Evolutionary conservation across 2,113 vertebrate genomes (phyloP), one percentile per base, ranked within the genome.

Genomic region (Carassius auratus): DNA sequence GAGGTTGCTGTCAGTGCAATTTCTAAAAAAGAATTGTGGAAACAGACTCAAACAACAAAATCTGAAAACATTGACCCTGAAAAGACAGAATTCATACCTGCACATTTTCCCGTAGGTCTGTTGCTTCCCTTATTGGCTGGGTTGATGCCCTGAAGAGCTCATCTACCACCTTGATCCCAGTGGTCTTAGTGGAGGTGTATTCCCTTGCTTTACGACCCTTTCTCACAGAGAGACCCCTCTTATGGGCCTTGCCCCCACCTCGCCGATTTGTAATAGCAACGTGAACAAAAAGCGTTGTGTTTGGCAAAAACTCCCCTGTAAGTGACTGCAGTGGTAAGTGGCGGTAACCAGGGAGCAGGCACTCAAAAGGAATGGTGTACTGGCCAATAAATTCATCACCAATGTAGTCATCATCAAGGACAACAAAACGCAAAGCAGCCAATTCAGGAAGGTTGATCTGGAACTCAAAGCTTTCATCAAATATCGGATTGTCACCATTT

Each of bases 381-480:
- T 98, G 97, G 83, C 96, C 97, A 2, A 98, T 98, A 91, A 98
- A 98, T 90, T 98, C 97, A 0, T 98, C 97, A 14, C 97, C 97
- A 0, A 98, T 98, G 92, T 96, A 98, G 90, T 98, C 97, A 0
- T 97, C 97, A 0, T 97, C 97, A 83, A 97, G 93, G 84, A 98
- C 97, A 0, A 98, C 96, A 1, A 98, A 97, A 61, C 97, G 96
- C 84, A 98, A 91, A 2, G 96, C 95, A 0, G 97, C 96, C 86
- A 98, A 92, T 90, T 98, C 97, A 0, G 97, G 97, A 79, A 98
- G 94, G 92, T 98, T 98, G 50, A 98, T 96, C 92, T 97, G 97
- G 91, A 98, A 98, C 92, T 97, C 97, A 91, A 97, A 96, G 83
- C 95, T 97, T 92, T 98, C 97, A 0, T 98, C 97, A 10, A 97